Percentiles rank a stretch among this genome's conserved stretches.
Evolutionary conservation across 2,888 invertebrate genomes (phyloP).

Genomic region (Amaurobius ferox): DNA sequence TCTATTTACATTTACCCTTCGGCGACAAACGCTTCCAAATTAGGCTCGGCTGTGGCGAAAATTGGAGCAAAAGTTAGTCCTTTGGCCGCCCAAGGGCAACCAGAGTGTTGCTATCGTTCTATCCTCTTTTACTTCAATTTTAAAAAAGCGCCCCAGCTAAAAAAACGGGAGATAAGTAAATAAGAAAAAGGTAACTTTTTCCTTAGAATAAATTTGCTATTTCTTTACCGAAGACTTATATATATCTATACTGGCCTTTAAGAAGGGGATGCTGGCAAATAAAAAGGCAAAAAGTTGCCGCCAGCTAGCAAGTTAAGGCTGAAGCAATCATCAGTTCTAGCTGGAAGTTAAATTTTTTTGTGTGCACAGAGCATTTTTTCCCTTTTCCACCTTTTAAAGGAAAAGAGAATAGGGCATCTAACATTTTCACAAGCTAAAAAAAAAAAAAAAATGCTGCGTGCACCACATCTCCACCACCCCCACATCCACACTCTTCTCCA

Average conservation of each 20-base stretch:
- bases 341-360: slow-evolving; percentile 28
- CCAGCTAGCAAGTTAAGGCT: slow-evolving; percentile 62
- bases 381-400: slow-evolving; percentile 57
- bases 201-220: slow-evolving; percentile 70
- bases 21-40: slow-evolving; percentile 68
- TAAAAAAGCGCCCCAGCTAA: slow-evolving; percentile 38
- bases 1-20: slow-evolving; percentile 64
- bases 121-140: slow-evolving; percentile 43
- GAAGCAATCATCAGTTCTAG: slow-evolving; percentile 63
- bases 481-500: slow-evolving; percentile 48
- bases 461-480: not conserved
- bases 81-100: slow-evolving; percentile 59
- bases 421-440: slow-evolving; percentile 16
- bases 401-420: slow-evolving; percentile 56
- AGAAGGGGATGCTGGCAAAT: slow-evolving; percentile 25
- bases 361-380: slow-evolving; percentile 12
- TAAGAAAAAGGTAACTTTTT: slow-evolving; percentile 64
- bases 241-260: slow-evolving; percentile 45
- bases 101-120: slow-evolving; percentile 7
- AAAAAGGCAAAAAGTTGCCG: slow-evolving; percentile 68
- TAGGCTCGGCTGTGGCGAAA: slow-evolving; percentile 63
- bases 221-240: slow-evolving; percentile 57
- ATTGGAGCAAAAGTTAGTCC: slow-evolving; percentile 70
- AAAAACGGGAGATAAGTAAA: slow-evolving; percentile 52
- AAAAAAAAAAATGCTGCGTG: slow-evolving; percentile 15